Evolutionary conservation across 2,888 invertebrate species (phyloP), one percentile per base, ranked within the genome.

Genomic region (Elmis aenea): DNA sequence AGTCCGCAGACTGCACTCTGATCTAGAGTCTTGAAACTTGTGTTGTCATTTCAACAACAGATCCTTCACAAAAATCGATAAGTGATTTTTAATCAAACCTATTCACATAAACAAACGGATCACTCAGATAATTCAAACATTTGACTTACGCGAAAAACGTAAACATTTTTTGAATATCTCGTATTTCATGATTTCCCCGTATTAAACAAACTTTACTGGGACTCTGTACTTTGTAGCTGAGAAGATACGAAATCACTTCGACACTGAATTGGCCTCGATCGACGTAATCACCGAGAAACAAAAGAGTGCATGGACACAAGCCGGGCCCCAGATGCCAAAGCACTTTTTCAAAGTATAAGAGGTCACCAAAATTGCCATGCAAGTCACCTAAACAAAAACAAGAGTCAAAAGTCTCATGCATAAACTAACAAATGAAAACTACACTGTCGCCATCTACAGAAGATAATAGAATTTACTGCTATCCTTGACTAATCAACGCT

Each of bases 221-320:
- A 1, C 77, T 73, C 55, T 81, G 74, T 26, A 83, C 56, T 64
- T 86, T 86, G 52, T 81, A 79, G 2, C 82, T 75, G 46, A 86
- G 72, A 31, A 86, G 64, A 55, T 85, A 84, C 0, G 81, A 73
- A 45, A 85, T 67, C 2, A 84, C 78, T 68, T 86, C 85, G 0
- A 81, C 55, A 40, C 84, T 79, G 58, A 73, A 73, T 9, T 73
- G 67, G 1, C 86, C 86, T 42, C 85, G 70, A 64, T 86, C 86
- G 12, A 86, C 85, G 61, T 79, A 86, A 66, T 86, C 86, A 0
- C 86, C 86, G 1, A 86, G 73, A 62, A 85, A 85, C 4, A 86
- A 68, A 37, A 84, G 67, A 10, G 71, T 72, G 3, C 77, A 75
- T 0, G 85, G 81, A 5, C 77, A 74, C 25, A 84, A 65, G 4